phyloP scores from a whole-genome alignment of 2,888 invertebrate genomes.

The Dryobotodes eremita region DNA sequence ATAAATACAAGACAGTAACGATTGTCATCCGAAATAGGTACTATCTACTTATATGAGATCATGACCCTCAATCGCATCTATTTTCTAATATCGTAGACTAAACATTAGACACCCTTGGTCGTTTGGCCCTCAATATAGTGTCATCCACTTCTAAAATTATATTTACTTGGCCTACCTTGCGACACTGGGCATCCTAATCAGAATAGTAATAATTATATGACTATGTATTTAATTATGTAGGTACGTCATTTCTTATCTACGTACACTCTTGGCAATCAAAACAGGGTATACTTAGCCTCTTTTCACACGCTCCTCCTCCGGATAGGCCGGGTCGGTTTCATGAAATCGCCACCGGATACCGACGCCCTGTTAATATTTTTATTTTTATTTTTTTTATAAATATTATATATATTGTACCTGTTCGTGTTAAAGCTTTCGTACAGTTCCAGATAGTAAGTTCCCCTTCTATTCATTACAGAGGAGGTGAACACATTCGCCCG shows the following conservation, averaged over 20 bases:
- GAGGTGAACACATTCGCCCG: constrained; percentile 94
- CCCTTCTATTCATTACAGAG: constrained; percentile 87
- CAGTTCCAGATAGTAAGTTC: neutral
- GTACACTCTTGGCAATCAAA: neutral
- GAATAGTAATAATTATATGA: neutral
- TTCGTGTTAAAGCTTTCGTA: neutral
- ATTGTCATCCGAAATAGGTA: neutral
- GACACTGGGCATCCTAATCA: neutral
- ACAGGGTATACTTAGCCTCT: neutral
- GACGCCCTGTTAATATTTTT: neutral
- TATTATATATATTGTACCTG: no score
- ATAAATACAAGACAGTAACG: neutral
- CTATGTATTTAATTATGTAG: neutral
- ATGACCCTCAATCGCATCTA: neutral
- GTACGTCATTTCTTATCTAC: neutral
- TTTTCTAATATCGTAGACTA: neutral
- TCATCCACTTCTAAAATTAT: constrained; percentile 5
- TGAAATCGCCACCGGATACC: neutral
- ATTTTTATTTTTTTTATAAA: no score
- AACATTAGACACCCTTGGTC: constrained; percentile 14
- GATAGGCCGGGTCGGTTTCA: neutral
- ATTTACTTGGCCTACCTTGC: constrained; percentile 16
- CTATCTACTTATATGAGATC: neutral
- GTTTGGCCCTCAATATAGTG: neutral
- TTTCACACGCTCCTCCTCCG: neutral